These are phyloP conservation scores for Desmodus rotundus DNA, from an alignment of 2,113 vertebrate genomes.

Conservation along the genomic window DNA sequence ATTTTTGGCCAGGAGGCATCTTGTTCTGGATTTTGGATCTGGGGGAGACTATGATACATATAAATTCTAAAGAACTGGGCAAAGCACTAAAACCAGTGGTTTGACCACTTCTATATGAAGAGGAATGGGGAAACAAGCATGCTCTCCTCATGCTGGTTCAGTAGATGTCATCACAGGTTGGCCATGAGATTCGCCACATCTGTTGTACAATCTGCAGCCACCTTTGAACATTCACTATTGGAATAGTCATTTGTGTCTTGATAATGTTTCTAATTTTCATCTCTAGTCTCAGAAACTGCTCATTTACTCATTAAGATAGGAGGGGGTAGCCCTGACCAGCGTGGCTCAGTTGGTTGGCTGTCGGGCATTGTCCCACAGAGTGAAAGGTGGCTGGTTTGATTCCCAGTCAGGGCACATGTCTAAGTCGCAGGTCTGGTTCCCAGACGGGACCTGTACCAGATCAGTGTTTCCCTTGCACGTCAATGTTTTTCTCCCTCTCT, in stretches of 20 bases:
- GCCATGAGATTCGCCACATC: neutral
- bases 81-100: neutral
- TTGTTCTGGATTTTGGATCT: neutral
- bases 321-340: neutral
- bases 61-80: neutral
- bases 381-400: too few relatives aligned
- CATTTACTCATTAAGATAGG: neutral
- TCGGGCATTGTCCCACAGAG: too few relatives aligned
- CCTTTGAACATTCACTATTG: neutral
- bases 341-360: too few relatives aligned
- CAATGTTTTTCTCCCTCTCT: too few relatives aligned
- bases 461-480: too few relatives aligned
- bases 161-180: neutral
- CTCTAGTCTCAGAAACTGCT: constrained; percentile 21
- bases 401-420: too few relatives aligned
- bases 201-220: neutral
- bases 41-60: neutral
- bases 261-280: neutral
- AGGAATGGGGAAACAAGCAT: neutral
- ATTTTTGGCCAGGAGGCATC: neutral
- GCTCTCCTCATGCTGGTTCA: neutral
- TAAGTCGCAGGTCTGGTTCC: too few relatives aligned
- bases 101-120: neutral
- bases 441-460: too few relatives aligned
- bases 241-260: neutral